phyloP scores from a whole-genome alignment of 2,888 invertebrate species.

The Digitonthophagus gazella region DNA sequence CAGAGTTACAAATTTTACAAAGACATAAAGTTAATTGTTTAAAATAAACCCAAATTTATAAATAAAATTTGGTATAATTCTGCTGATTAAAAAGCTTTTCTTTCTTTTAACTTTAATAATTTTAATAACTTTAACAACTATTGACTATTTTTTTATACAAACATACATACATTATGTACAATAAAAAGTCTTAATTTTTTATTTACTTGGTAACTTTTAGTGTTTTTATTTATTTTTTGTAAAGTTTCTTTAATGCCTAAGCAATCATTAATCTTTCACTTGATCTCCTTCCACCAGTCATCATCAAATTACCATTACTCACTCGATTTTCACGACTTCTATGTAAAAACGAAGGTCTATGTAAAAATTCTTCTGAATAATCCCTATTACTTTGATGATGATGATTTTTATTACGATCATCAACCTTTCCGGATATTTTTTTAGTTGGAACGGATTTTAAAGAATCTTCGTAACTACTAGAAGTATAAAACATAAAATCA shows the following conservation, averaged over 20 bases:
- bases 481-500: too few relatives aligned
- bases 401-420: constrained; percentile 43
- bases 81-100: too few relatives aligned
- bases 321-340: constrained; percentile 34
- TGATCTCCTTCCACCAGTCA: constrained; percentile 43
- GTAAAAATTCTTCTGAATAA: constrained; percentile 41
- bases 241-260: constrained; percentile 1
- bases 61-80: too few relatives aligned
- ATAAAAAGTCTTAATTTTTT: background rate
- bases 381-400: background rate
- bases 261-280: constrained; percentile 44
- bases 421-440: constrained; percentile 36
- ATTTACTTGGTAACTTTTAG: background rate
- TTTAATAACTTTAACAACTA: too few relatives aligned
- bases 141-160: too few relatives aligned
- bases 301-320: constrained; percentile 43
- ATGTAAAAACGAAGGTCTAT: constrained; percentile 30
- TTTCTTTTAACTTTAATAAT: too few relatives aligned
- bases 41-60: too few relatives aligned
- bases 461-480: constrained; percentile 79
- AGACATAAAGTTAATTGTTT: too few relatives aligned
- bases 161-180: too few relatives aligned
- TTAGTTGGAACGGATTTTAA: constrained; percentile 64
- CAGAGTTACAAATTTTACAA: too few relatives aligned
- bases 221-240: background rate